phyloP scores from a whole-genome alignment of 53 echinoderm and acorn worm genomes.

The Pentamera pediparva region DNA sequence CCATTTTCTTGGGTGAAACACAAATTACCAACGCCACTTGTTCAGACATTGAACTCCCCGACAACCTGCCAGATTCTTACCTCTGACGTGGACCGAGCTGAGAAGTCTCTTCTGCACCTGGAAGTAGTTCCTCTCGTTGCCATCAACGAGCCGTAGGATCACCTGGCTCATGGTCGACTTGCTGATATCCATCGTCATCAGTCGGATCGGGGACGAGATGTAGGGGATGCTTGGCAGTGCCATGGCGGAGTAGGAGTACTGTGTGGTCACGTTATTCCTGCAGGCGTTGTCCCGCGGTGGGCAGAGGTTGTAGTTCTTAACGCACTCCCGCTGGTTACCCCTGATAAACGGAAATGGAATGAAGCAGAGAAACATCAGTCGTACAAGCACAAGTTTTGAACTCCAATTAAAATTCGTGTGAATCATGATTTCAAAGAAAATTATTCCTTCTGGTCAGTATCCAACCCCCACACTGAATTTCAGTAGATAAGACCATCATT shows the following conservation, averaged over 20 bases:
- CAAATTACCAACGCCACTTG: too few relatives aligned
- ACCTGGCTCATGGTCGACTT: background rate
- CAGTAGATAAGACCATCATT: too few relatives aligned
- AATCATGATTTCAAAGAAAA: too few relatives aligned
- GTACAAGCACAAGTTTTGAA: too few relatives aligned
- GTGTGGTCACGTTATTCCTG: slow-evolving; percentile 5
- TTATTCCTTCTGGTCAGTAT: too few relatives aligned
- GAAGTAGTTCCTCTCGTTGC: slow-evolving; percentile 70
- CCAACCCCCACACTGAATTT: too few relatives aligned
- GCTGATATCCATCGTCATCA: slow-evolving; percentile 43
- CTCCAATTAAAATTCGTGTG: too few relatives aligned
- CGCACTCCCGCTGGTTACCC: slow-evolving; percentile 25
- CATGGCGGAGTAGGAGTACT: slow-evolving; percentile 55
- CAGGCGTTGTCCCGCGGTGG: slow-evolving; percentile 34
- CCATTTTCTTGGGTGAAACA: too few relatives aligned
- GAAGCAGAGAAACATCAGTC: background rate
- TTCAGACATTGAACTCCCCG: too few relatives aligned
- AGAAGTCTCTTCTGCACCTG: slow-evolving; percentile 24
- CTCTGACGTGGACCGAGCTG: background rate
- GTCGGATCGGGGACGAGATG: slow-evolving; percentile 45
- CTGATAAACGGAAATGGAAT: slow-evolving; percentile 1
- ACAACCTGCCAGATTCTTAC: background rate
- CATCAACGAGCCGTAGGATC: slow-evolving; percentile 35
- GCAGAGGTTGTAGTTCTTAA: slow-evolving; percentile 23
- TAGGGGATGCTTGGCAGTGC: slow-evolving; percentile 59